Conservation (phyloP, 2,888 invertebrate species). For the Drosophila setosimentum region DNA sequence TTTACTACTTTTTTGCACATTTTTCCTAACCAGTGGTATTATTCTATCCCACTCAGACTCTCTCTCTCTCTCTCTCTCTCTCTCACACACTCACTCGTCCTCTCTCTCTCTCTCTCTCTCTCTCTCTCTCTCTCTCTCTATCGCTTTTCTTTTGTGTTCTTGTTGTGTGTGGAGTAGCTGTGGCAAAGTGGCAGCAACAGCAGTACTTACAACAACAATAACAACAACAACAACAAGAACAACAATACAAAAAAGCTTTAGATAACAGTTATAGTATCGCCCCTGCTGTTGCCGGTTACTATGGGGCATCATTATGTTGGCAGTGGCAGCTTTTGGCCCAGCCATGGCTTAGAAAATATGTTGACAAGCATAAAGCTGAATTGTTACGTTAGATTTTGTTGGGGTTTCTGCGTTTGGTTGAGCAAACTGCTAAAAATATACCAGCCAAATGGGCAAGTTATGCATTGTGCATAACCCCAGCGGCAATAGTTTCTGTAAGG, state of each 20-base stretch:
- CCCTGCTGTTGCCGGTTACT: conserved; percentile 46
- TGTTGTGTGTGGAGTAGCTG: conserved; percentile 20
- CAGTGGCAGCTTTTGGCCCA: conserved; percentile 44
- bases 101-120: conserved; percentile 4
- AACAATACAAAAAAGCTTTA: conserved; percentile 63
- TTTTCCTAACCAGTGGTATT: conserved; percentile 23
- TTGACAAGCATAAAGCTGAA: conserved; percentile 76
- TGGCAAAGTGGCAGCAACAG: conserved; percentile 27
- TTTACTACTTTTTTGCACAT: conserved; percentile 70
- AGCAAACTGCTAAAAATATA: conserved; percentile 15
- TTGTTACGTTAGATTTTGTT: conserved; percentile 45
- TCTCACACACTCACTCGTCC: no score
- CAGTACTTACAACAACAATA: conserved; percentile 11
- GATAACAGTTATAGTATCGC: conserved; percentile 76
- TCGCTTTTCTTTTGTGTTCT: neutral
- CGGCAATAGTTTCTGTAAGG: neutral
- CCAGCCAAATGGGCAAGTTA: conserved; percentile 15
- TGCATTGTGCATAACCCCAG: conserved; percentile 20
- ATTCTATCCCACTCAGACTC: conserved; percentile 13
- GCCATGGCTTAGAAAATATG: conserved; percentile 71
- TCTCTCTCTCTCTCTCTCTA: neutral
- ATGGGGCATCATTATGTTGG: conserved; percentile 57
- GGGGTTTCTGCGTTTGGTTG: conserved; percentile 13
- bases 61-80: neutral
- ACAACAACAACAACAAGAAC: conserved; percentile 19